A percentile compares a stretch with the other conserved stretches of the same genome.
Conservation (phyloP, 2,797 vertebrate genomes). For the Trematomus bernacchii region DNA sequence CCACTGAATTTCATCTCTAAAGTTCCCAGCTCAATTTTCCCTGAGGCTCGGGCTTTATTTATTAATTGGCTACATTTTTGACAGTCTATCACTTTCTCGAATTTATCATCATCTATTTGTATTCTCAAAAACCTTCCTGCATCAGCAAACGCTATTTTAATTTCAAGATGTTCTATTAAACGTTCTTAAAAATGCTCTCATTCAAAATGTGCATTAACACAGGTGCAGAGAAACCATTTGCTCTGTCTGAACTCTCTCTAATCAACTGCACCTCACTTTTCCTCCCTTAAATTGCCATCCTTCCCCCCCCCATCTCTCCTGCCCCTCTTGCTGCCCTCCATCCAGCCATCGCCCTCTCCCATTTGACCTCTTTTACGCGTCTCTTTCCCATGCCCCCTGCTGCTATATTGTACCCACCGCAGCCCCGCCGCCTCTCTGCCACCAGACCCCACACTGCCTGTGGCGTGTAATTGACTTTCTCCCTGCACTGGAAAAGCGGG, state of each 20-base stretch:
- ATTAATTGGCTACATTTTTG: not conserved
- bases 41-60: not conserved
- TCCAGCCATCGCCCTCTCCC: constrained; percentile 52
- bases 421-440: constrained; percentile 70
- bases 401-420: constrained; percentile 71
- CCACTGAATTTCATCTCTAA: not conserved
- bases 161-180: not conserved
- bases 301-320: constrained; percentile 38
- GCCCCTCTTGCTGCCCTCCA: constrained; percentile 38
- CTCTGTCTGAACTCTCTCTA: not conserved
- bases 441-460: constrained; percentile 78
- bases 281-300: constrained; percentile 36
- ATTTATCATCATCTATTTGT: not conserved
- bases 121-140: not conserved
- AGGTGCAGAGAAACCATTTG: constrained; percentile 7
- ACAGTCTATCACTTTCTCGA: not conserved
- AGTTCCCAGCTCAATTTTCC: not conserved
- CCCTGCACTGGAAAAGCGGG: constrained; percentile 74
- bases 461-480: constrained; percentile 86
- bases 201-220: constrained; percentile 1
- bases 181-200: not conserved
- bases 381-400: constrained; percentile 63
- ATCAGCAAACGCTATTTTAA: not conserved
- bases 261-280: constrained; percentile 14
- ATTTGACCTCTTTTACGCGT: constrained; percentile 39